Base-by-base conservation (phyloP, 2,797 vertebrate species). In the Urocyon cinereoargenteus region DNA sequence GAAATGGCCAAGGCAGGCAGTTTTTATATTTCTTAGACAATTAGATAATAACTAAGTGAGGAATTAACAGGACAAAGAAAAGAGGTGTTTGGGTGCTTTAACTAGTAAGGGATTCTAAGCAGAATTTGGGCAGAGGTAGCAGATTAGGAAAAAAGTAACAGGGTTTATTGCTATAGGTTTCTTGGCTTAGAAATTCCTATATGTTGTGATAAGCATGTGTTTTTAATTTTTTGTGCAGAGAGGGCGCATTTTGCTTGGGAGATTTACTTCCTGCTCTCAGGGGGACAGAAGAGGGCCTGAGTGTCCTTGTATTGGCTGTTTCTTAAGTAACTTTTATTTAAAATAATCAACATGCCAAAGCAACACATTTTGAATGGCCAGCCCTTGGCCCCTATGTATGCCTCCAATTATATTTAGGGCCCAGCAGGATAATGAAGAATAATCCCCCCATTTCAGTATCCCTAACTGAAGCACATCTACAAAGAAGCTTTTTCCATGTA, bases 341-440 rank as follows among this genome's bases (percentile, higher is more conserved):
- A 75, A 75, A 18, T 28, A 75, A 31, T 28, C 26, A 75, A 28
- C 18, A 28, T 5, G 26, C 16, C 45, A 18, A 31, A 75, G 45
- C 18, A 26, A 8, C 15, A 18, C 26, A 49, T 45, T 73, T 73
- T 45, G 6, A 12, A 1, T 26, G 36, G 3, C 13, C 36, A 15
- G 22, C 22, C 13, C 1, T 73, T 11, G 2, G 13, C 28, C 28
- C 49, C 10, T 31, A 11, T 0, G 1, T 53, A 12, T 8, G 7
- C 10, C 12, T 24, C 1, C 13, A n/a, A 13, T 34, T 51, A 21
- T 15, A 15, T 16, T 49, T 55, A 70, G 16, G 53, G 40, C 6
- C 4, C 36, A 8, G 6, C 11, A 53, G 14, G 2, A 19, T 19
- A 5, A 18, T 19, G 55, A 16, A 18, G 7, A 8, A n/a, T 21